Evolutionary conservation across 64 coral and sea anemone genomes (phyloP).

Genomic region (Acropora tenuis): DNA sequence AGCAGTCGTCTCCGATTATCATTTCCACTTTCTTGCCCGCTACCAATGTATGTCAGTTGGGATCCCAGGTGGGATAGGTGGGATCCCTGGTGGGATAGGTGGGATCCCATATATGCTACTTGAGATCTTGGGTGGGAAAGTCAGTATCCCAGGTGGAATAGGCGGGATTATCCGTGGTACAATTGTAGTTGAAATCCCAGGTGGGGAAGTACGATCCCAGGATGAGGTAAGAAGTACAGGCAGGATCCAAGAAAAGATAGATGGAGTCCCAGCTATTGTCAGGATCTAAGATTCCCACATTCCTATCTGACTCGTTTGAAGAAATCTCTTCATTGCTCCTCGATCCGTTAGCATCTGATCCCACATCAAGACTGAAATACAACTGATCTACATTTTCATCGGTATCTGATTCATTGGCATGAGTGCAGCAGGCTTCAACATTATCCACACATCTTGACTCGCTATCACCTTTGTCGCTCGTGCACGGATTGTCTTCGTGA

Average conservation of each 20-base stretch:
- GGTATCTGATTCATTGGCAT: not conserved
- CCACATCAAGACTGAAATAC: constrained; percentile 5
- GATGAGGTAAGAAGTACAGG: not conserved
- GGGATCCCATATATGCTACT: not conserved
- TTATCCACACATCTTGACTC: not conserved
- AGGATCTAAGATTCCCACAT: not conserved
- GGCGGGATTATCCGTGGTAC: not conserved
- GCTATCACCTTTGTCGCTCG: not conserved
- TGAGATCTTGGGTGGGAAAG: not conserved
- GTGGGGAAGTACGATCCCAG: not conserved
- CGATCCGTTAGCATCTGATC: not conserved
- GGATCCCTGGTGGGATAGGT: not conserved
- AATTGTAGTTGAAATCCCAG: too few relatives aligned
- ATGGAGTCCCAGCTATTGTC: not conserved
- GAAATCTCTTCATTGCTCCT: not conserved
- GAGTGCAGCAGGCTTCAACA: not conserved
- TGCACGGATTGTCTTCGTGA: too few relatives aligned
- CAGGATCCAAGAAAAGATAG: not conserved
- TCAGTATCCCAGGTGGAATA: not conserved
- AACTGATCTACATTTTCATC: not conserved
- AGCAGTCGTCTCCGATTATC: too few relatives aligned
- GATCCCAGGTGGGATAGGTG: not conserved
- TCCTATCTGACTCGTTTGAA: not conserved
- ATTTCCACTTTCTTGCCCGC: too few relatives aligned
- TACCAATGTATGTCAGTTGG: too few relatives aligned